phyloP scores from a whole-genome alignment of 2,888 invertebrate species.

The Chironomus riparius region DNA sequence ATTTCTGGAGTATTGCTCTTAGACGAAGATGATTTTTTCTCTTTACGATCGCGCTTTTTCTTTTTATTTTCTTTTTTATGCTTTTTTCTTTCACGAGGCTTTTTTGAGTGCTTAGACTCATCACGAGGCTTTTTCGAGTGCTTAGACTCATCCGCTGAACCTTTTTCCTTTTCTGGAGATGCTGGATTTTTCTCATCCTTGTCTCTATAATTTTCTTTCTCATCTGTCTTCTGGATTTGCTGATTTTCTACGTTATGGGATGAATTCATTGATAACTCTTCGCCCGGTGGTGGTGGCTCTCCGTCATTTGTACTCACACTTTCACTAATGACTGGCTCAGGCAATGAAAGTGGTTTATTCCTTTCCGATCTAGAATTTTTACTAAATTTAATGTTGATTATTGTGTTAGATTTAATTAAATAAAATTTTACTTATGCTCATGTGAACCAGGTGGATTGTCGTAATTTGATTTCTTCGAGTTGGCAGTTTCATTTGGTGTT shows the following conservation, averaged over 20 bases:
- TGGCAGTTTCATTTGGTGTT: background rate
- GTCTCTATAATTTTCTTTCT: background rate
- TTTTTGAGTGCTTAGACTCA: conserved; percentile 38
- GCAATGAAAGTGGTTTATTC: background rate
- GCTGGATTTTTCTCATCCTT: background rate
- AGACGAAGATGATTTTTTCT: conserved; percentile 32
- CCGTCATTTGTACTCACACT: background rate
- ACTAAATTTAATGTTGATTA: no score
- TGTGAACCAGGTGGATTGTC: background rate
- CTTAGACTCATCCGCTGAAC: conserved; percentile 36
- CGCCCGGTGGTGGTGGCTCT: conserved; percentile 52
- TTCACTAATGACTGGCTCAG: background rate
- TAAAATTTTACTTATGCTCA: background rate
- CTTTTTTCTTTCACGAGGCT: conserved; percentile 40
- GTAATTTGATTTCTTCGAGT: background rate
- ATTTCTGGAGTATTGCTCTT: conserved; percentile 30
- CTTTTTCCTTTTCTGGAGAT: conserved; percentile 40
- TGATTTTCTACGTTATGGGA: no score
- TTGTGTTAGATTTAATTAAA: background rate
- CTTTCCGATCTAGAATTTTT: background rate
- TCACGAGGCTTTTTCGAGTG: conserved; percentile 39
- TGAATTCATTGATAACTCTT: conserved; percentile 39
- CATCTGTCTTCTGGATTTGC: background rate
- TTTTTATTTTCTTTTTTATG: conserved; percentile 45
- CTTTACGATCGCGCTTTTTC: conserved; percentile 36